Evolutionary conservation across 2,888 invertebrate genomes (phyloP), one percentile per base, ranked within the genome.

Genomic region (Cephus spinipes): DNA sequence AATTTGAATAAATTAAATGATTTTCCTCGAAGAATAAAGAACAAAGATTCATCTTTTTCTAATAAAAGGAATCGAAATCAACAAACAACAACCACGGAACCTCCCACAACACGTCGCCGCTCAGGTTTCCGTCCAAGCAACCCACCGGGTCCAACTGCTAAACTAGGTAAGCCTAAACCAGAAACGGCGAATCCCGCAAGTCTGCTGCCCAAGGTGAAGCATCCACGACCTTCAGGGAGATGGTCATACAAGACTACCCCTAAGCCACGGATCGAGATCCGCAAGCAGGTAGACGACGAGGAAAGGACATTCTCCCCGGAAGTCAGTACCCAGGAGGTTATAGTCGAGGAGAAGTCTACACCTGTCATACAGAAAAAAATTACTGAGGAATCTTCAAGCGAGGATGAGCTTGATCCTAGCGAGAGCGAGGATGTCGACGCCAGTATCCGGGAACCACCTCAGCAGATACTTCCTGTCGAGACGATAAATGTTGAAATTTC

Each of bases 201-300:
- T 69, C 95, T 95, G 83, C 92, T 96, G 79, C 96, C 96, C 89
- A 96, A 96, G 92, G 95, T 97, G 86, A 97, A 97, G 90, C 92
- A 97, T 73, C 96, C 96, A 88, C 93, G 97, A 73, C 94, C 96
- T 23, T 96, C 96, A 74, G 97, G 97, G 76, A 94, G 97, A 84
- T 97, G 97, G 97, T 96, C 97, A 86, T 97, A 97, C 91, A 97
- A 97, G 92, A 97, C 97, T 12, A 96, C 97, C 34, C 95, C 97
- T 0, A 97, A 97, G 90, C 97, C 97, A 4, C 94, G 97, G 90
- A 95, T 97, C 12, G 95, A 95, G 75, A 97, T 97, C 83, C 93
- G 96, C 76, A 96, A 96, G 89, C 94, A 94, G 85, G 93, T 93
- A 82, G 88, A 88, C 6, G 91, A 90, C 1, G 90, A 90, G 1